phyloP scores from a whole-genome alignment of 2,888 invertebrate genomes.

The Tetramorium bicarinatum region DNA sequence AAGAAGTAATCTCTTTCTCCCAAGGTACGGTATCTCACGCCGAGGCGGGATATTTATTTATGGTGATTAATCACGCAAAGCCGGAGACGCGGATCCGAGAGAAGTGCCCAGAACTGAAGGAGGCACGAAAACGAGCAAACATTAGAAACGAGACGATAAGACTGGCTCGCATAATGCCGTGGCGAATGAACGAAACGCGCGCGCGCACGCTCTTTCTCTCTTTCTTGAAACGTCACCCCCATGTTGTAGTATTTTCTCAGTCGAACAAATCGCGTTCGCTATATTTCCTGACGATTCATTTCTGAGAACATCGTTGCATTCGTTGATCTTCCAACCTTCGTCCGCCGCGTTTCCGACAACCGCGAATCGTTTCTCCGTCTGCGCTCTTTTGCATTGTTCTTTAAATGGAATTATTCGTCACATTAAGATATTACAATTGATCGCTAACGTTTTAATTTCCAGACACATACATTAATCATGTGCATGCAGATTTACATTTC shows the following conservation, averaged over 20 bases:
- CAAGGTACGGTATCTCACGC: constrained; percentile 40
- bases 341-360: constrained; percentile 8
- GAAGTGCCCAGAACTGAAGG: constrained; percentile 54
- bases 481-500: neutral
- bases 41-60: constrained; percentile 68
- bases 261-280: constrained; percentile 56
- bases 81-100: constrained; percentile 47
- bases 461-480: neutral
- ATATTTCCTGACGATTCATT: constrained; percentile 52
- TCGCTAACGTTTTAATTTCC: neutral
- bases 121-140: constrained; percentile 70
- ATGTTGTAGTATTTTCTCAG: constrained; percentile 36
- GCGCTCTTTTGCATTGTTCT: constrained; percentile 11
- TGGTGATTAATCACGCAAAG: constrained; percentile 66
- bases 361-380: neutral
- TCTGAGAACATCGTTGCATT: constrained; percentile 28
- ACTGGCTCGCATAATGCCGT: constrained; percentile 60
- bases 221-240: constrained; percentile 53
- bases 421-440: neutral
- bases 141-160: constrained; percentile 67
- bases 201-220: constrained; percentile 49
- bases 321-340: constrained; percentile 18
- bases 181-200: constrained; percentile 56
- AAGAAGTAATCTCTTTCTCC: constrained; percentile 66
- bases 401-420: constrained; percentile 1